Evolutionary conservation across 2,888 invertebrate genomes (phyloP).

Genomic region (Plebejus argus): DNA sequence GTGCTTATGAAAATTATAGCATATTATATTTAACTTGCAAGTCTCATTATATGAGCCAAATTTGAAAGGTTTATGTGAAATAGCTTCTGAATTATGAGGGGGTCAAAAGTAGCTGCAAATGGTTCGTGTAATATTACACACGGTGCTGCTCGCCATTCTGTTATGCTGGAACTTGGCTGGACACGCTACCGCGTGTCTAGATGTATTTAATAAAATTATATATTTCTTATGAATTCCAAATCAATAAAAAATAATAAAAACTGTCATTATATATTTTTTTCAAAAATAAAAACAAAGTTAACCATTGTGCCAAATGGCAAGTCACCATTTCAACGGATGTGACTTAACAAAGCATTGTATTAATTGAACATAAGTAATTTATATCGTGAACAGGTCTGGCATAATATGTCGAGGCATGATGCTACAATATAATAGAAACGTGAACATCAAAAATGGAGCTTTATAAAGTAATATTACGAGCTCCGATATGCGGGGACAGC

Average conservation of each 20-base stretch:
- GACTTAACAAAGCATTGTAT: constrained; percentile 74
- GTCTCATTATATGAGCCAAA: too few species aligned
- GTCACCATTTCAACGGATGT: constrained; percentile 85
- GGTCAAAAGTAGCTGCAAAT: too few species aligned
- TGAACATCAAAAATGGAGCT: constrained; percentile 54
- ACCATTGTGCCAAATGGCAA: constrained; percentile 59
- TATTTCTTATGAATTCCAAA: neutral
- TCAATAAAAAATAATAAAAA: neutral
- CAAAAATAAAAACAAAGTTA: constrained; percentile 7
- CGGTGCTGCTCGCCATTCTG: too few species aligned
- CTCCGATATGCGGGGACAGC: constrained; percentile 71
- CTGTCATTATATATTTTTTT: neutral
- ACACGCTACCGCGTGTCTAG: too few species aligned
- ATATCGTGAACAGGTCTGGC: constrained; percentile 54
- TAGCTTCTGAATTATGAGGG: too few species aligned
- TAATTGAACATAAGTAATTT: constrained; percentile 50
- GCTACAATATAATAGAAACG: constrained; percentile 52
- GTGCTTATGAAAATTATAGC: too few species aligned
- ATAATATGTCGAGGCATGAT: constrained; percentile 50
- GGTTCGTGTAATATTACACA: too few species aligned
- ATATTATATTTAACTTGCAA: too few species aligned
- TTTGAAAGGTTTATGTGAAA: too few species aligned
- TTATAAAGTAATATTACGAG: constrained; percentile 62
- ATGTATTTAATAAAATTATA: neutral
- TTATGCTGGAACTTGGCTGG: too few species aligned